Percentiles rank a stretch among this genome's conserved stretches.
These are phyloP conservation scores for Drosophila buzzatii DNA, from an alignment of 2,888 invertebrate genomes.

Conservation along the genomic window DNA sequence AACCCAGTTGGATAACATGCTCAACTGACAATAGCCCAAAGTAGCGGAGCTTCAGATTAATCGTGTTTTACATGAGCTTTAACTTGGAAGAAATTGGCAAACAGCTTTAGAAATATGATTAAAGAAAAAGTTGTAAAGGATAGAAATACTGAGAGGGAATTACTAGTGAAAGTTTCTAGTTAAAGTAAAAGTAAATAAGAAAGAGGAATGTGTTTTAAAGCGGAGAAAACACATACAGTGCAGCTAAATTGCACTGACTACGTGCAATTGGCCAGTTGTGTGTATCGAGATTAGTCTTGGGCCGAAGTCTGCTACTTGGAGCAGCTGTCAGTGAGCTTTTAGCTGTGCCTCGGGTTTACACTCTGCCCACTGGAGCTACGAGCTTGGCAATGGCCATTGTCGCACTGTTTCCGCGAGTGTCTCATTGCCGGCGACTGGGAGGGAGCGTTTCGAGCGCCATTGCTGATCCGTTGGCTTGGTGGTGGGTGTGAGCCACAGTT, in stretches of 20 bases:
- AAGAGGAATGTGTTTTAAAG: too few relatives aligned
- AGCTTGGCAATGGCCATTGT: constrained; percentile 67
- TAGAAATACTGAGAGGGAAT: background rate
- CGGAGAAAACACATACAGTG: background rate
- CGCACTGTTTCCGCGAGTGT: constrained; percentile 25
- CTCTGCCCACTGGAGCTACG: constrained; percentile 40
- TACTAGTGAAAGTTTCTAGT: background rate
- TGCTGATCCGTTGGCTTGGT: constrained; percentile 26
- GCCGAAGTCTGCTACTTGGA: constrained; percentile 6
- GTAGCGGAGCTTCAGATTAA: constrained; percentile 1
- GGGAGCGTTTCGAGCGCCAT: constrained; percentile 47
- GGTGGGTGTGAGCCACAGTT: constrained; percentile 87
- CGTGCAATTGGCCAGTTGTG: constrained; percentile 5
- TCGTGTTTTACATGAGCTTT: too few relatives aligned
- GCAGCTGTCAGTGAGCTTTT: constrained; percentile 14
- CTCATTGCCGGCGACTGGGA: constrained; percentile 7
- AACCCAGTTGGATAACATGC: constrained; percentile 22
- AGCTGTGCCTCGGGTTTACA: background rate
- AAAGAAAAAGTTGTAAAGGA: background rate
- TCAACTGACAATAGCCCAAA: constrained; percentile 26
- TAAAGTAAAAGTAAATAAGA: too few relatives aligned
- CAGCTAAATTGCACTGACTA: constrained; percentile 16
- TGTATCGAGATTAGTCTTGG: constrained; percentile 10
- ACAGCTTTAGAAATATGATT: background rate
- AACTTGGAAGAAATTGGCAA: background rate